phyloP scores from a whole-genome alignment of 2,113 vertebrate genomes.

The Hypocryptadius cinnamomeus region DNA sequence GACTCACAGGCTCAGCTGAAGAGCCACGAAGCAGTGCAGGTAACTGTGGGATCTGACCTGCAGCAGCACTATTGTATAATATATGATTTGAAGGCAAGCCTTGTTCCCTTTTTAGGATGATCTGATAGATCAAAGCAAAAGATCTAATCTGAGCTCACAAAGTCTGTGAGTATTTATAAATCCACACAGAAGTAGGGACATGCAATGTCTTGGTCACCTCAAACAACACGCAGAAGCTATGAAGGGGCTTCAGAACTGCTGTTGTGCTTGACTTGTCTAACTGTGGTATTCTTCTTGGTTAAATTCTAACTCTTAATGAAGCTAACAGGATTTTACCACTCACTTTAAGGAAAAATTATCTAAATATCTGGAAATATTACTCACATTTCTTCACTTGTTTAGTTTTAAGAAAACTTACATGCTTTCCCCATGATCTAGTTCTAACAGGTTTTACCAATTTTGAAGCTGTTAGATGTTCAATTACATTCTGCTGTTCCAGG shows the following conservation, averaged over 20 bases:
- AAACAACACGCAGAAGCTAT: background rate
- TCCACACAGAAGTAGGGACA: background rate
- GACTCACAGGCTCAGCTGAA: background rate
- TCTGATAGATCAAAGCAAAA: background rate
- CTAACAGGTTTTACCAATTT: background rate
- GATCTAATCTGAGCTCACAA: background rate
- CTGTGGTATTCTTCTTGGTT: background rate
- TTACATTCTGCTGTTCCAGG: background rate
- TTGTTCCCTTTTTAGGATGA: background rate
- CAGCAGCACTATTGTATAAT: background rate
- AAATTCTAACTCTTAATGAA: background rate
- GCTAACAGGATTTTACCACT: background rate
- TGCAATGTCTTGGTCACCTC: background rate
- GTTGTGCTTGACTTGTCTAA: background rate
- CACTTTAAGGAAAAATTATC: background rate
- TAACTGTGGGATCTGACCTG: background rate
- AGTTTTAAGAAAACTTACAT: background rate
- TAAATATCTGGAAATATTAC: background rate
- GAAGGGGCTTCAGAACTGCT: background rate
- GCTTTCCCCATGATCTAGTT: background rate
- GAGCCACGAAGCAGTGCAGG: background rate
- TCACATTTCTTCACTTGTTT: background rate
- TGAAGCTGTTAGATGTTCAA: background rate
- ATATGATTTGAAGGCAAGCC: background rate
- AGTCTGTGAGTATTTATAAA: background rate